Conservation (phyloP, 1,140 invertebrate species). For the Drosophila ananassae region DNA sequence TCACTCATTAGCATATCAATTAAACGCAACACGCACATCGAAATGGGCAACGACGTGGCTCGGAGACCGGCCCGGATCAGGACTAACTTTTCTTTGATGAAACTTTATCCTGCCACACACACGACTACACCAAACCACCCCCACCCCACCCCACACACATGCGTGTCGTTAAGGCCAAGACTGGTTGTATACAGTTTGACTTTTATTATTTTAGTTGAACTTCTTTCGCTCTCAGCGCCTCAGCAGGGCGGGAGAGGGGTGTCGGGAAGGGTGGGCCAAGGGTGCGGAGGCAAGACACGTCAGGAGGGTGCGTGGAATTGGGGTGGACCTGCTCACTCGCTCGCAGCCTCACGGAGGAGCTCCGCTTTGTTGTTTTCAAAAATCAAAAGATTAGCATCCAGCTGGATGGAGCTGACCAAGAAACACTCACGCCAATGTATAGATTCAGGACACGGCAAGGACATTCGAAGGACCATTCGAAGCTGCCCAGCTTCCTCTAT, state of each 20-base stretch:
- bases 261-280: constrained; percentile 46
- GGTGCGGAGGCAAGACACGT: constrained; percentile 61
- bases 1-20: constrained; percentile 71
- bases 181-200: constrained; percentile 76
- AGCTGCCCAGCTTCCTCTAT: background rate
- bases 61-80: constrained; percentile 20
- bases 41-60: constrained; percentile 22
- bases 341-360: background rate
- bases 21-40: constrained; percentile 65
- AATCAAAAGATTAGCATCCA: too few species aligned
- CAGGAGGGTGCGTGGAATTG: constrained; percentile 24
- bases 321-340: constrained; percentile 24
- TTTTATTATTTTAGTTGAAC: constrained; percentile 82
- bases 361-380: background rate
- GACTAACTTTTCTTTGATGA: constrained; percentile 49
- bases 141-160: constrained; percentile 16
- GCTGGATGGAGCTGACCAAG: too few species aligned
- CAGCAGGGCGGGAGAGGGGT: too few species aligned
- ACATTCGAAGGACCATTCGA: background rate
- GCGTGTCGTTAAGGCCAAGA: constrained; percentile 69
- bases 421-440: too few species aligned
- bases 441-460: background rate
- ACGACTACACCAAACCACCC: background rate
- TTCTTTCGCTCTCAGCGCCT: constrained; percentile 35
- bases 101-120: constrained; percentile 54